Percentiles rank a stretch among this genome's conserved stretches.
These are phyloP conservation scores for Atherinomorus stipes DNA, from an alignment of 2,113 vertebrate species.

Conservation along the genomic window DNA sequence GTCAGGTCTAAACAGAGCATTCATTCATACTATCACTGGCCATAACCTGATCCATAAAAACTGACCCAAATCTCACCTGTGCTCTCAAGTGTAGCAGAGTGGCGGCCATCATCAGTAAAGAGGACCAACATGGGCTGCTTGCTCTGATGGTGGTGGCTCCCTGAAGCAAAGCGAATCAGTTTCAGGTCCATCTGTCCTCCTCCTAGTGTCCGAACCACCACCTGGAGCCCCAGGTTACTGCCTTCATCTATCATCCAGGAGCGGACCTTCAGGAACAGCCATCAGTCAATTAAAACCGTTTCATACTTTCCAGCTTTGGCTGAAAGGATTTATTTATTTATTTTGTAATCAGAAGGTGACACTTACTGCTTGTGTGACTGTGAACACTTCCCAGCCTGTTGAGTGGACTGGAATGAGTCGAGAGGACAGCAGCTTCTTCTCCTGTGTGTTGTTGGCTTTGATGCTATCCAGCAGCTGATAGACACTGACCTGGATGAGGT, in stretches of 20 bases:
- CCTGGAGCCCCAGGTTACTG: slow-evolving; percentile 87
- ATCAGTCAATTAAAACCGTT: neutral
- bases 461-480: slow-evolving; percentile 85
- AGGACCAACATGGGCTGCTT: slow-evolving; percentile 93
- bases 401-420: slow-evolving; percentile 85
- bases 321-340: neutral
- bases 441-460: slow-evolving; percentile 69
- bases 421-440: slow-evolving; percentile 86
- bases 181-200: slow-evolving; percentile 75
- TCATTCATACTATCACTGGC: neutral
- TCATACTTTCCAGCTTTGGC: neutral
- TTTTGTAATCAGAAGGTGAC: no score
- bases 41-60: slow-evolving; percentile 2
- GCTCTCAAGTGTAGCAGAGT: slow-evolving; percentile 62
- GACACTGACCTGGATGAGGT: slow-evolving; percentile 84
- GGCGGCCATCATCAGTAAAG: slow-evolving; percentile 89
- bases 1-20: no score
- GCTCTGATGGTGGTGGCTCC: slow-evolving; percentile 87
- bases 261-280: slow-evolving; percentile 79
- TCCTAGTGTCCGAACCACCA: slow-evolving; percentile 78
- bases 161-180: slow-evolving; percentile 83
- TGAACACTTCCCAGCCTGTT: slow-evolving; percentile 91
- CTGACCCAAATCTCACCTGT: slow-evolving; percentile 76
- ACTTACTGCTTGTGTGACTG: slow-evolving; percentile 90
- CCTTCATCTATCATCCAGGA: slow-evolving; percentile 86